Base-by-base conservation (phyloP, 1,140 invertebrate species). In the Drosophila sucinea region DNA sequence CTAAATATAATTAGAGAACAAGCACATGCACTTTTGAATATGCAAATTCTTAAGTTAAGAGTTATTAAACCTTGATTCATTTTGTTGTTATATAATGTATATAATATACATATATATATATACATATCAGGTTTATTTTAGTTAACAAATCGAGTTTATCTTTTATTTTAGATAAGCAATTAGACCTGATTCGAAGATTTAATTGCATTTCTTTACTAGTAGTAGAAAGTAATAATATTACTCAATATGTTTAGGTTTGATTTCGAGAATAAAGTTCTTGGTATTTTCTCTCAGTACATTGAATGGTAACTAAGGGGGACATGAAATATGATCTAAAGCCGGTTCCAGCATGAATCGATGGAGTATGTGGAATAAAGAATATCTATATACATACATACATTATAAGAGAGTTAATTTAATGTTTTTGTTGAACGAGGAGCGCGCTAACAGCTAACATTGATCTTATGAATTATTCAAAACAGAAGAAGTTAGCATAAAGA, bases 321-420 rank as follows among this genome's bases (percentile, higher is more conserved):
- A 51, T 51, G 44, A 51, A 1, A 27, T 27, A 51, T 51, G 11
- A 51, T 51, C 44, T 27, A 27, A 25, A 51, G 44, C 44, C 44
- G 44, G 23, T 51, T 51, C 44, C 44, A 51, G 44, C 44, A 51
- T 51, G 23, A 47, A 47, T 47, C 6, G 17, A 7, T 23, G 17
- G 7, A 47, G 3, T 51, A 51, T 38, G 35, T 38, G 7, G 11
- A 27, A 51, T 51, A 51, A 51, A 51, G 44, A 51, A 51, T 51
- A 51, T 27, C 25, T 51, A 51, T 47, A 23, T 10, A 41, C 40
- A 41, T 10, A 41, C 40, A 41, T 41, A 41, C 30, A 30, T 30
- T 30, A 30, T 38, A 38, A 17, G 35, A 38, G 44, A 51, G 44
- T 51, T 51, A 51, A 51, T 27, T 51, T 51, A 47, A 47, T 47